Percentiles rank a stretch among this genome's conserved stretches.
Conservation (phyloP, 1,140 invertebrate genomes). For the Diachasma alloeum region DNA sequence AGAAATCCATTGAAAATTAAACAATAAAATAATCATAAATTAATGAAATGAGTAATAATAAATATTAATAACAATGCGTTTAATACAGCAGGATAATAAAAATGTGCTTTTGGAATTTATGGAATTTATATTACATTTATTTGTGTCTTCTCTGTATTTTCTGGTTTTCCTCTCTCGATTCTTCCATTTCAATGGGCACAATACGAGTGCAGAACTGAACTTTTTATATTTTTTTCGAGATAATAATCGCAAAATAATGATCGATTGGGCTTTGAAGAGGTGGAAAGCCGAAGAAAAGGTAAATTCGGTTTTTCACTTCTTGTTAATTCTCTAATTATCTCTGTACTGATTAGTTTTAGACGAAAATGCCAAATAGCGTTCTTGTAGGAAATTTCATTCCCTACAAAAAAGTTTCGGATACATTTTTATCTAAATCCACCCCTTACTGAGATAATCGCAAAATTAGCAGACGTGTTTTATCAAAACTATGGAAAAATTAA, state of each 20-base stretch:
- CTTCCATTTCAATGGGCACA: not conserved
- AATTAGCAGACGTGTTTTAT: no score
- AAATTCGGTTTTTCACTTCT: not conserved
- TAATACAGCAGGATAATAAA: not conserved
- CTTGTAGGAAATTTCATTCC: no score
- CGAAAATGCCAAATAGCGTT: no score
- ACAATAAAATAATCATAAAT: slow-evolving; percentile 17
- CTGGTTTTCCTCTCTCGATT: slow-evolving; percentile 20
- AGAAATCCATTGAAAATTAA: slow-evolving; percentile 23
- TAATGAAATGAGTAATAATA: slow-evolving; percentile 27
- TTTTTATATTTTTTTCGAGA: not conserved
- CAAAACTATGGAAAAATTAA: not conserved
- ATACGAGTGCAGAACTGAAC: not conserved
- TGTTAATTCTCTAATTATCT: no score
- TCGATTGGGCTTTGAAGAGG: not conserved
- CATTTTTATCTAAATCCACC: no score
- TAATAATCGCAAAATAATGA: not conserved
- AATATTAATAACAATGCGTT: slow-evolving; percentile 24
- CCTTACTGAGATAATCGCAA: no score
- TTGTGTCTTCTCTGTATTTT: slow-evolving; percentile 47
- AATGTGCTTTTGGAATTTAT: slow-evolving; percentile 36
- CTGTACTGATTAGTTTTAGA: no score
- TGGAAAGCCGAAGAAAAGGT: not conserved
- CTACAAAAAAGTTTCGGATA: no score
- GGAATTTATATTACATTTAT: slow-evolving; percentile 65